phyloP scores from a whole-genome alignment of 2,797 vertebrate species.

The Channallabes apus region DNA sequence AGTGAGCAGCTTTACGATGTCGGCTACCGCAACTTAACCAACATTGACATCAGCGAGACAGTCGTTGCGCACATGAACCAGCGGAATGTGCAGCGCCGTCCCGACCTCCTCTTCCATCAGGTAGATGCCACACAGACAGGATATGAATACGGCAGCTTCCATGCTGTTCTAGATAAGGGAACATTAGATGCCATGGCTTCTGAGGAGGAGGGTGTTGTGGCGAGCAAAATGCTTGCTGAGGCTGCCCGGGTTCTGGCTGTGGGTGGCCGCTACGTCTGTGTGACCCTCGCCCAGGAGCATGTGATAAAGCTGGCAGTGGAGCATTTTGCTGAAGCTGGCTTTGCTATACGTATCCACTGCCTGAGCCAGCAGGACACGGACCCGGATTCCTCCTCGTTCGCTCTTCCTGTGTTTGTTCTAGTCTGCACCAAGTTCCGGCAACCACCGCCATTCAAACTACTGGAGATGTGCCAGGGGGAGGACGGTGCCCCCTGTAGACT shows the following conservation, averaged over 20 bases:
- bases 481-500: slow-evolving; percentile 75
- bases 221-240: slow-evolving; percentile 86
- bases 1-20: slow-evolving; percentile 92
- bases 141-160: slow-evolving; percentile 82
- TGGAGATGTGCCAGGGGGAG: slow-evolving; percentile 77
- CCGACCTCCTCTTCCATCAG: slow-evolving; percentile 81
- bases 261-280: slow-evolving; percentile 90
- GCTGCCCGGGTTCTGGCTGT: slow-evolving; percentile 84
- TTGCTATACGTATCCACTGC: slow-evolving; percentile 90
- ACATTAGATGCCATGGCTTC: slow-evolving; percentile 91
- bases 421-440: slow-evolving; percentile 93
- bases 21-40: slow-evolving; percentile 86
- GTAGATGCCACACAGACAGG: slow-evolving; percentile 88
- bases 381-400: slow-evolving; percentile 71
- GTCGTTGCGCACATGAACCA: slow-evolving; percentile 90
- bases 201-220: slow-evolving; percentile 78
- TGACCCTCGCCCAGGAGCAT: slow-evolving; percentile 90
- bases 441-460: slow-evolving; percentile 69
- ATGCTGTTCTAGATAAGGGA: slow-evolving; percentile 91
- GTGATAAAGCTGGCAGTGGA: slow-evolving; percentile 85
- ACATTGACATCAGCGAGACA: slow-evolving; percentile 88
- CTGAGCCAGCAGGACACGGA: slow-evolving; percentile 68
- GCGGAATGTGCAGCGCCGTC: slow-evolving; percentile 75
- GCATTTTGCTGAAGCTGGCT: slow-evolving; percentile 85
- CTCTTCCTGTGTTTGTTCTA: slow-evolving; percentile 86